These are phyloP conservation scores for Eretmochelys imbricata DNA, from an alignment of 2,113 vertebrate genomes.

Conservation along the genomic window DNA sequence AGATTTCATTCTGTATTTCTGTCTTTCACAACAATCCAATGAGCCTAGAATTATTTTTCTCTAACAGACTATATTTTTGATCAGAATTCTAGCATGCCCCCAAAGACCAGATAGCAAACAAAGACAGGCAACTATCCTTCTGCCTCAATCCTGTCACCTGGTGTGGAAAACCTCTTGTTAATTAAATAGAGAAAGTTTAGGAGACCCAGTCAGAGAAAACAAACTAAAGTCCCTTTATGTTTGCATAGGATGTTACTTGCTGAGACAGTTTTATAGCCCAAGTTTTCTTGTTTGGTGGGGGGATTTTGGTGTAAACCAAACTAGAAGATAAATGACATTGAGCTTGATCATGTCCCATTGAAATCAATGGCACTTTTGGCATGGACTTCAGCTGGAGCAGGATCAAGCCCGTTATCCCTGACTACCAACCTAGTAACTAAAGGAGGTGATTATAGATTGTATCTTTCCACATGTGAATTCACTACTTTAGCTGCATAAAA, in stretches of 20 bases:
- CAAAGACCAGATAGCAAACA: slow-evolving; percentile 4
- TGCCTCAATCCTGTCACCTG: slow-evolving; percentile 27
- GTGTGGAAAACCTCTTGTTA: slow-evolving; percentile 62
- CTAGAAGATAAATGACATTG: slow-evolving; percentile 7
- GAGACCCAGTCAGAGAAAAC: slow-evolving; percentile 62
- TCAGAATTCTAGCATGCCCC: slow-evolving; percentile 56
- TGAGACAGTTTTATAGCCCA: neutral
- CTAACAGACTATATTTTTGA: slow-evolving; percentile 60
- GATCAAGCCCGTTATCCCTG: slow-evolving; percentile 27
- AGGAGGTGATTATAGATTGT: neutral
- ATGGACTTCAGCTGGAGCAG: neutral
- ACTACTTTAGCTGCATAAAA: neutral
- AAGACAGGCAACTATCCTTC: slow-evolving; percentile 47
- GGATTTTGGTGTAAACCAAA: slow-evolving; percentile 30
- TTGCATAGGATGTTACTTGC: slow-evolving; percentile 33
- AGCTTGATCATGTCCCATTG: neutral
- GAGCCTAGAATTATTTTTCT: slow-evolving; percentile 73
- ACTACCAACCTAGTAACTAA: neutral
- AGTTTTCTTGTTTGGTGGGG: slow-evolving; percentile 11
- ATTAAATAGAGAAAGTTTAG: slow-evolving; percentile 72
- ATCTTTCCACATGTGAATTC: neutral
- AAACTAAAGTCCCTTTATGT: slow-evolving; percentile 65
- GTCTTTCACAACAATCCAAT: slow-evolving; percentile 75
- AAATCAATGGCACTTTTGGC: neutral
- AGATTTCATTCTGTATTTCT: slow-evolving; percentile 79